Evolutionary conservation across 2,797 vertebrate species (phyloP).

Genomic region (Sciurus vulgaris): DNA sequence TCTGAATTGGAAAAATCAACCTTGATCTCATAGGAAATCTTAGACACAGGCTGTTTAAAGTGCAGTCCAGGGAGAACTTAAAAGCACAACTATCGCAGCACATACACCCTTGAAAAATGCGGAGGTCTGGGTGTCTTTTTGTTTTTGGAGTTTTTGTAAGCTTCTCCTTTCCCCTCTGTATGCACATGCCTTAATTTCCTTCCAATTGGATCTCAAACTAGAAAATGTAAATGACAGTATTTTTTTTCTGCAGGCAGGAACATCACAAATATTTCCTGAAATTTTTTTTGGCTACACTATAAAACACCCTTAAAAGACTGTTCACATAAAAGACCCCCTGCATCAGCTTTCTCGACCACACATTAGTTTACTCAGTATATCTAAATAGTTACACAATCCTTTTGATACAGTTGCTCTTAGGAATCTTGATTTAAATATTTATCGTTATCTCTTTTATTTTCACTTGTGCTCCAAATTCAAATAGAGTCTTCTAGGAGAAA

Average conservation of each 20-base stretch:
- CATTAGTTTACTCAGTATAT: not conserved
- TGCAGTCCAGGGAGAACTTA: not conserved
- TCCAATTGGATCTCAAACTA: not conserved
- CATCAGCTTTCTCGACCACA: not conserved
- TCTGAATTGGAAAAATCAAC: conserved; percentile 24
- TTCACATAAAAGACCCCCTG: not conserved
- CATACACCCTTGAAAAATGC: not conserved
- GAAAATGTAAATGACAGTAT: not conserved
- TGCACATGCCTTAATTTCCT: not conserved
- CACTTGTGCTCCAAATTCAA: not conserved
- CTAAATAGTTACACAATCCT: not conserved
- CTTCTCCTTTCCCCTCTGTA: fast-evolving
- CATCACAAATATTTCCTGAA: not conserved
- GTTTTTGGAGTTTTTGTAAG: not conserved
- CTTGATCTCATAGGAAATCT: conserved; percentile 26
- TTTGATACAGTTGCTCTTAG: not conserved
- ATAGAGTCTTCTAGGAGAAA: not conserved
- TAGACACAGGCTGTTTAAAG: not conserved
- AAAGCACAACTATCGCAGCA: not conserved
- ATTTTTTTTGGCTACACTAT: not conserved
- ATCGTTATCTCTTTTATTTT: not conserved
- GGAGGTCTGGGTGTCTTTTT: fast-evolving
- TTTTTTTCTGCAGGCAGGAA: not conserved
- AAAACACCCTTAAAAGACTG: not conserved
- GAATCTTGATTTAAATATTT: conserved; percentile 8